Base-by-base conservation (phyloP, 1,140 invertebrate genomes). In the Drosophila trapezifrons region DNA sequence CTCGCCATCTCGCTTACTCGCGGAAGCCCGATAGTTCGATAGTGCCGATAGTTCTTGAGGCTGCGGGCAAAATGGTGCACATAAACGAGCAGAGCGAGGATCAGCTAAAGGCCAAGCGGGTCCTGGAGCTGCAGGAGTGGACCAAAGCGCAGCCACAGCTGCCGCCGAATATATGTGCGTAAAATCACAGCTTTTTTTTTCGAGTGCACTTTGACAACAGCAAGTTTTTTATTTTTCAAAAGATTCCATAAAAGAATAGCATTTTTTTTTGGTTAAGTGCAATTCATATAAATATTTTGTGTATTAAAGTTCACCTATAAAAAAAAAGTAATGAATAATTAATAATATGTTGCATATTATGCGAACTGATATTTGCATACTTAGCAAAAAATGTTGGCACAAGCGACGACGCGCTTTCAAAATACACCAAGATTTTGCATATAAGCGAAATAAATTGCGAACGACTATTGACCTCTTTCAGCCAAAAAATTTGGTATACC, bases 101-200 rank as follows among this genome's bases (percentile, higher is more conserved):
- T 32, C 84, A 87, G 57, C 43, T 93, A 38, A 94, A 96, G 78
- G 78, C 96, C 20, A 91, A 94, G 56, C 63, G 76, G 46, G 55
- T 87, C 17, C 42, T 57, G 17, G 93, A 93, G 7, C 94, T 97
- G 40, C 95, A 95, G 79, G 94, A 96, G 35, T 96, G 96, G 96
- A 92, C 97, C 0, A 86, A 91, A n/a, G 95, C 94, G 64, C 96
- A 97, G 78, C 95, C 96, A 0, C 96, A 97, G 92, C 92, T 97
- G 22, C 96, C 96, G 0, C 92, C 94, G 46, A 95, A 95, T 67
- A 94, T 96, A 72, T 95, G 96, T 96, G 93, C 93, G 92, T 91
- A 18, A 51, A 32, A 5, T 32, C 2, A 12, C 32, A n/a, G n/a
- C n/a, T 32, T 18, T 20, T 54, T 37, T 49, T 49, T 6, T 54